Evolutionary conservation across 1,140 invertebrate species (phyloP), one percentile per base, ranked within the genome.

Genomic region (Drosophila athabasca): DNA sequence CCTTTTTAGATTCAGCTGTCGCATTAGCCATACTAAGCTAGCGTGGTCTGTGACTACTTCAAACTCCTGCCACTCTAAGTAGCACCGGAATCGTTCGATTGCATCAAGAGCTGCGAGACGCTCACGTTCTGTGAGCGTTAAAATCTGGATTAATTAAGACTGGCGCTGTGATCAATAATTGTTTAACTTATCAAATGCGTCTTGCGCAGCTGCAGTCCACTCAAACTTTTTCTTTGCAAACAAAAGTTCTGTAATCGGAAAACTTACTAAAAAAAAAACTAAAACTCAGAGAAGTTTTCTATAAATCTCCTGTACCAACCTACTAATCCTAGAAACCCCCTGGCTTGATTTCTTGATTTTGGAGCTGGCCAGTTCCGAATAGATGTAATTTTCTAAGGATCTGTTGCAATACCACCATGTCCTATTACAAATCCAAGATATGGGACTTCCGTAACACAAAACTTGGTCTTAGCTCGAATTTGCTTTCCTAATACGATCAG

Each of bases 281-380:
- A 19, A 19, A 19, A 19, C n/a, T 64, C 52, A 2, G 92, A 65
- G 64, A 91, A 93, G 57, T 90, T 73, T 31, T 46, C 19, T 15
- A 92, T 87, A 62, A 93, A 92, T 22, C 83, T 57, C 1, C 78
- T 39, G 58, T 92, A 92, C 90, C 90, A 90, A 11, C 54, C 77
- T 3, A 61, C 62, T 43, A 90, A 54, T n/a, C 90, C 89, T 7
- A 91, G 39, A 46, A 91, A 76, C 3, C 72, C 48, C 8, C 67
- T 29, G 26, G 59, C 9, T 69, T 76, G 62, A 15, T 49, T 64
- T 31, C 68, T 3, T n/a, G 19, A 46, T 58, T 68, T 79, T 15
- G 64, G 73, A 4, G 17, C 26, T 0, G 73, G 68, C 54, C 52
- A 75, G 22, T 71, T 53, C 17, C 43, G 6, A 43, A 76, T 61